Conservation (phyloP, 2,113 vertebrate species). For the Hucho hucho region DNA sequence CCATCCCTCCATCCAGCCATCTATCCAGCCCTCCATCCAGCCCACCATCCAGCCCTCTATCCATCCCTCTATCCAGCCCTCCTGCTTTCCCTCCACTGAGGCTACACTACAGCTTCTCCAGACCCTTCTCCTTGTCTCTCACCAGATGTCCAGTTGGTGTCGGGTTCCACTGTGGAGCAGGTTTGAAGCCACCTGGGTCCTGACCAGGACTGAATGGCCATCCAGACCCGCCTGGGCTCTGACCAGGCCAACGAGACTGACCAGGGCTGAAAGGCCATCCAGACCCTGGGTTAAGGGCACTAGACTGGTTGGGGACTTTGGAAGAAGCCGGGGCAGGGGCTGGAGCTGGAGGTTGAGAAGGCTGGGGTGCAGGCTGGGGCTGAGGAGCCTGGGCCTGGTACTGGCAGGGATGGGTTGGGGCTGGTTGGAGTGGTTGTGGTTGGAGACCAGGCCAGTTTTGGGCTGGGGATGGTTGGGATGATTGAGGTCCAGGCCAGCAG, state of each 20-base stretch:
- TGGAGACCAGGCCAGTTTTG: neutral
- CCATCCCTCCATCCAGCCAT: no score
- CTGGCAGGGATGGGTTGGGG: conserved; percentile 16
- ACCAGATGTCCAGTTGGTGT: conserved; percentile 60
- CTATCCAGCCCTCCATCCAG: no score
- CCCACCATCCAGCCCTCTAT: neutral
- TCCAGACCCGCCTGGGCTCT: conserved; percentile 19
- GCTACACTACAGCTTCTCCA: no score
- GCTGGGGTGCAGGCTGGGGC: neutral
- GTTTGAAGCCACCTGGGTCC: conserved; percentile 33
- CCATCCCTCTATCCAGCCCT: neutral
- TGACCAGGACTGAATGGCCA: no score
- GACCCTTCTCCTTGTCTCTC: conserved; percentile 31
- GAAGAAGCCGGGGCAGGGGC: conserved; percentile 10
- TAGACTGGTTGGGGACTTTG: conserved; percentile 38
- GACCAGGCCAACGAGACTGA: conserved; percentile 73
- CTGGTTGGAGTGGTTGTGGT: conserved; percentile 15
- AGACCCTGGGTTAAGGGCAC: conserved; percentile 22
- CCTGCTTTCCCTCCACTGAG: neutral
- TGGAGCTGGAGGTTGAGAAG: neutral
- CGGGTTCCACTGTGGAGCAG: conserved; percentile 60
- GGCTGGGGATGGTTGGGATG: conserved; percentile 12
- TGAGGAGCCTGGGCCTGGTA: neutral
- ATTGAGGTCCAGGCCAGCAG: conserved; percentile 46
- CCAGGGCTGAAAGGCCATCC: conserved; percentile 72